Base-by-base conservation (phyloP, 1,140 invertebrate genomes). In the Nebria ingens region DNA sequence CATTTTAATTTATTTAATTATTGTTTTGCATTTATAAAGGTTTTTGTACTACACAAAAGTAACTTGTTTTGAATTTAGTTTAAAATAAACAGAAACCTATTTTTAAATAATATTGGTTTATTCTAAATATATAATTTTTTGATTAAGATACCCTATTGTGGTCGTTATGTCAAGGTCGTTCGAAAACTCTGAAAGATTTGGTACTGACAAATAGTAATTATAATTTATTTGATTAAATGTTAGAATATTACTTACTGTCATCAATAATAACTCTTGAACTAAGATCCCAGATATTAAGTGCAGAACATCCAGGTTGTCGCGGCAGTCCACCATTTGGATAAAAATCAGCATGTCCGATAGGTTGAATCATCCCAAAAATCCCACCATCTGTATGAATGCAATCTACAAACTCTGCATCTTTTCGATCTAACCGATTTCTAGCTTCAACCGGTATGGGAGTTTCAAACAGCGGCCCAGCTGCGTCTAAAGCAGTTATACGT, bases 351-450 rank as follows among this genome's bases (percentile, higher is more conserved):
- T 67, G 61, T 15, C 75, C 76, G 3, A 72, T 52, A 2, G 73
- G 68, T 22, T 68, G 62, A 51, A 69, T 66, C 13, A 74, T 61
- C 0, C 75, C 75, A 1, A 76, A 45, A 2, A 68, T 59, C 9
- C 88, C 88, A 0, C 85, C 90, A 66, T 93, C 89, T 0, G 90
- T 90, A 65, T 96, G 93, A 55, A 94, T 86, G 1, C 91, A 83
- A 68, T 95, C 93, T 2, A 96, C 91, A 64, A 94, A 93, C 2
- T 75, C 65, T 0, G 92, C 92, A 65, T 93, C 90, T 0, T 76
- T 74, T 11, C 77, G 68, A 21, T 82, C 76, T 19, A 91, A 69
- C 2, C 86, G 81, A 0, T 81, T 84, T 42, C 78, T 74, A 1
- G 70, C 65, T 19, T n/a, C 19, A 34, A 29, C 42, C 21, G 42